Percentiles rank a stretch among this genome's conserved stretches.
These are phyloP conservation scores for Cyphomyrus discorhynchus DNA, from an alignment of 2,113 vertebrate species.

Conservation along the genomic window DNA sequence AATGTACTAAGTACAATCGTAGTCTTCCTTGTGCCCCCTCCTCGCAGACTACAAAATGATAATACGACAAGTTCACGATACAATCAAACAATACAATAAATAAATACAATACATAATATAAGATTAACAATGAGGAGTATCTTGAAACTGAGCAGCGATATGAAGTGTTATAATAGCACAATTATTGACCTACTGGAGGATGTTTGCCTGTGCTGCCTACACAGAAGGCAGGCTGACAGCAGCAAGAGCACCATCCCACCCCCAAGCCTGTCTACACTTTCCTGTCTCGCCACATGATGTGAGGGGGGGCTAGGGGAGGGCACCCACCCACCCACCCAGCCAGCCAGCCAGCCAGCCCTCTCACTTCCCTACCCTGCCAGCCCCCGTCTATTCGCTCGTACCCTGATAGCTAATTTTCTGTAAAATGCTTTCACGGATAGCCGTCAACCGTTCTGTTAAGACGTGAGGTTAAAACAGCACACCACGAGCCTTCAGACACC, in stretches of 20 bases:
- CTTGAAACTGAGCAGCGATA: background rate
- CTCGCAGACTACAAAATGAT: background rate
- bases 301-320: background rate
- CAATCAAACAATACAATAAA: background rate
- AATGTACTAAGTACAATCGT: background rate
- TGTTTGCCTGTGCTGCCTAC: background rate
- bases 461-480: background rate
- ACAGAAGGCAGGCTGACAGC: background rate
- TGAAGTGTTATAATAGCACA: background rate
- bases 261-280: background rate
- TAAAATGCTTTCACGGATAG: background rate
- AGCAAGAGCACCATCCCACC: background rate
- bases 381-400: background rate
- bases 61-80: background rate
- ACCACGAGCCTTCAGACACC: background rate
- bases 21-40: background rate
- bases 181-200: background rate
- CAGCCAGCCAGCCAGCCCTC: background rate
- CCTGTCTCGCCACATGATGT: background rate
- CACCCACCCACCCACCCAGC: too few relatives aligned
- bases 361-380: background rate
- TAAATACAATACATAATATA: background rate
- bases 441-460: background rate
- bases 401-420: background rate
- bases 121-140: background rate